A percentile compares a stretch with the other conserved stretches of the same genome.
These are phyloP conservation scores for Acromyrmex heyeri DNA, from an alignment of 1,140 invertebrate species.

Conservation along the genomic window DNA sequence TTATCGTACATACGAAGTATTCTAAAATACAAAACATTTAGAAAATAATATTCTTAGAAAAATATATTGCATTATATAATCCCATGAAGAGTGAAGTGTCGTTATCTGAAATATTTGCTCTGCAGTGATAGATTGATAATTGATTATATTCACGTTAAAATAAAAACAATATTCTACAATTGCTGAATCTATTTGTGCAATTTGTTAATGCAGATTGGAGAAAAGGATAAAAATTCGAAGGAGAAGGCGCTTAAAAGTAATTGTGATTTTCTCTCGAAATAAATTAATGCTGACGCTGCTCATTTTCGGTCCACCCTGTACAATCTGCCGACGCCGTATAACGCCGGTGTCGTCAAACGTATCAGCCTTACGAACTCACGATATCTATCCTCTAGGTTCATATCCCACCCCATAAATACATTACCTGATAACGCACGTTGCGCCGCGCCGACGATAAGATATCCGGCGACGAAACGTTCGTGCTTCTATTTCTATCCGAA, in stretches of 20 bases:
- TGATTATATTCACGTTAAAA: background rate
- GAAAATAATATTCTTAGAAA: constrained; percentile 8
- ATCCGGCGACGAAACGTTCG: constrained; percentile 72
- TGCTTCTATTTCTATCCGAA: constrained; percentile 5
- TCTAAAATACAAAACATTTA: background rate
- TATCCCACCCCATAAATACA: constrained; percentile 85
- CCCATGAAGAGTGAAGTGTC: background rate
- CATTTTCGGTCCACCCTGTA: constrained; percentile 29
- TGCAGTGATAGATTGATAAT: background rate
- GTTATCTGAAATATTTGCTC: background rate
- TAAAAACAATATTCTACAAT: background rate
- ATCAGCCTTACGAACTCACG: constrained; percentile 61
- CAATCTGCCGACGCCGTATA: constrained; percentile 20
- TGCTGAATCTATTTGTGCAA: background rate
- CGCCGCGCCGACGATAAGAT: constrained; percentile 81
- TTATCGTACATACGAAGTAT: constrained; percentile 18
- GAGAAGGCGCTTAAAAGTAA: background rate
- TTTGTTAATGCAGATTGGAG: too few relatives aligned
- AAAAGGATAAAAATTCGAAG: background rate
- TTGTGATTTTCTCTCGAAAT: background rate
- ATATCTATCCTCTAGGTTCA: constrained; percentile 79
- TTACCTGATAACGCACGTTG: constrained; percentile 81
- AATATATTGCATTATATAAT: background rate
- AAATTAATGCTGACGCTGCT: background rate
- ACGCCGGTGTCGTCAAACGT: constrained; percentile 51